Evolutionary conservation across 2,888 invertebrate species (phyloP), one percentile per base, ranked within the genome.

Genomic region (Hypena proboscidalis): DNA sequence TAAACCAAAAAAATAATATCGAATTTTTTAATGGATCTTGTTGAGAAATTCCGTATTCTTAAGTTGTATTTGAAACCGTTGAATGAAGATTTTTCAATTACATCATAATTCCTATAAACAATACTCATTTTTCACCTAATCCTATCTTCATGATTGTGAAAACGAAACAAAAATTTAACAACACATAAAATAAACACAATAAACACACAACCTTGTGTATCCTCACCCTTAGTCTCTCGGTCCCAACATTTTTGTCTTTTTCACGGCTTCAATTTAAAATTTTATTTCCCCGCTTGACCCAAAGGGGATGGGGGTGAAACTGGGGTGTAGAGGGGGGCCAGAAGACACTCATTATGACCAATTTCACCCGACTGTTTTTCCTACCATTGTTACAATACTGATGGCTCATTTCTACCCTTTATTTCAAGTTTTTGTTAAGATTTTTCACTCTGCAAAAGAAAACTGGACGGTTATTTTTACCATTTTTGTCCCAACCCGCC

Each of bases 321-420:
- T n/a, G 8, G 27, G 29, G 38, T 67, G 53, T 44, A 59, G 53
- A 37, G 58, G 60, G 69, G 67, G 70, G 67, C 69, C 53, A 68
- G 75, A 76, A 76, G 80, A 77, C 74, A 78, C 84, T 88, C 88
- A 90, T 89, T 89, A 90, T 88, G 85, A 89, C 88, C 88, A 89
- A 89, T 89, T 90, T 85, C 80, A 78, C 80, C 77, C 78, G 80
- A 70, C 79, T 77, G 82, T 62, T 80, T 82, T 77, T 75, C 79
- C 74, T 73, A 59, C 74, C 72, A 81, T 83, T 81, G 81, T 84
- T 75, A 67, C 43, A 45, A 34, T 52, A 46, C 52, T 54, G 63
- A 84, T 83, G 85, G 83, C 84, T 84, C 85, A 83, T 85, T 86
- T 83, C 74, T 77, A 75, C 76, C 77, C 69, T 68, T 71, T 70